These are phyloP conservation scores for Urocolius indicus DNA, from an alignment of 2,113 vertebrate species.

Conservation along the genomic window DNA sequence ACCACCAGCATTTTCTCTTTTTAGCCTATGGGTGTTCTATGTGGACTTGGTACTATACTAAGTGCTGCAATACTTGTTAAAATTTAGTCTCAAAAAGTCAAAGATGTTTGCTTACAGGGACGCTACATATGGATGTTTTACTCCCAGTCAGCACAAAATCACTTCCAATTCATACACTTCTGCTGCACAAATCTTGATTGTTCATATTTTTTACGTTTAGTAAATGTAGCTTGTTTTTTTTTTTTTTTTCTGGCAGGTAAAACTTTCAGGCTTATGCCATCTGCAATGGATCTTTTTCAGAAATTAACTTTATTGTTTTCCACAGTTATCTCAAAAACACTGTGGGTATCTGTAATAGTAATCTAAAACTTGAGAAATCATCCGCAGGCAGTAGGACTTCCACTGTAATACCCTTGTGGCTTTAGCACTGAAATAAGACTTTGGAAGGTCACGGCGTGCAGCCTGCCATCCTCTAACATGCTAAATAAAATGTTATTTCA, in stretches of 20 bases:
- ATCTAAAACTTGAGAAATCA: neutral
- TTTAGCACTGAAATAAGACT: neutral
- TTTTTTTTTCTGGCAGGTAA: neutral
- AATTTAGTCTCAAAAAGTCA: neutral
- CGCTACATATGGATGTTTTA: neutral
- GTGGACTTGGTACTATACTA: accelerated
- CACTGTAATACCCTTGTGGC: neutral
- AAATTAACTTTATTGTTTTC: neutral
- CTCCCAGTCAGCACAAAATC: neutral
- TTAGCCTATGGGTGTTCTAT: neutral
- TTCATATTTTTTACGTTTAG: neutral
- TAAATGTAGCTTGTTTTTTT: neutral
- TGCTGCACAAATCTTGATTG: neutral
- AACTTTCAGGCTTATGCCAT: neutral
- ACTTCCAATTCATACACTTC: neutral
- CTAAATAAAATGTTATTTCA: conserved; percentile 23
- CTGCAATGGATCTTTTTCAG: neutral
- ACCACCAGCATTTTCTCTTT: neutral
- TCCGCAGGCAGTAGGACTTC: neutral
- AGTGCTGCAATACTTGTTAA: neutral
- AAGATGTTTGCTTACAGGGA: neutral
- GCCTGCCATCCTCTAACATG: neutral
- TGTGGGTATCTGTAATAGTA: neutral
- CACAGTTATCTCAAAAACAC: neutral
- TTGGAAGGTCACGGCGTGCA: neutral